phyloP scores from a whole-genome alignment of 2,888 invertebrate species.

The Meiosimyza platycephala region DNA sequence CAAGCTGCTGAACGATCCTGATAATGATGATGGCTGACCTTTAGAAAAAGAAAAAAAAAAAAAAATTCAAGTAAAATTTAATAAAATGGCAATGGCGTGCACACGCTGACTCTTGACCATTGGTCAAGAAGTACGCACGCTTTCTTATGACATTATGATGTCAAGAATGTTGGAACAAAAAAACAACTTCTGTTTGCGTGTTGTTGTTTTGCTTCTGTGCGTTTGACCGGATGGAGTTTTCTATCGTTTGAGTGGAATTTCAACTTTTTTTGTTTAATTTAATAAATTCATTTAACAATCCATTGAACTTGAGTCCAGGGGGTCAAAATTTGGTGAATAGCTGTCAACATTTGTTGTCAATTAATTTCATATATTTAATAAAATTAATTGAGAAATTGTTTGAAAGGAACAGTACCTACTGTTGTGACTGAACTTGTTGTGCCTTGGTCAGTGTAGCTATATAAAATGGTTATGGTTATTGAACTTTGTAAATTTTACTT shows the following conservation, averaged over 20 bases:
- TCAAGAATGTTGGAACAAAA: background rate
- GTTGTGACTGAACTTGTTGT: too few species aligned
- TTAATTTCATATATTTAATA: constrained; percentile 64
- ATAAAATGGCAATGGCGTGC: constrained; percentile 56
- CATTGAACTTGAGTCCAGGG: constrained; percentile 47
- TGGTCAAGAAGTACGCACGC: constrained; percentile 56
- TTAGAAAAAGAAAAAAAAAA: constrained; percentile 29
- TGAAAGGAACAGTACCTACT: too few species aligned
- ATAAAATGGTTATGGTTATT: too few species aligned
- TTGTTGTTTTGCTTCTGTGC: background rate
- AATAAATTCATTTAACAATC: constrained; percentile 43
- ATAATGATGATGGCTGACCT: constrained; percentile 65
- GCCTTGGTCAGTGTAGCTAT: too few species aligned
- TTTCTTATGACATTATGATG: constrained; percentile 29
- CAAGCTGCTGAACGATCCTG: constrained; percentile 54
- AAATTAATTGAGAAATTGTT: constrained; percentile 59
- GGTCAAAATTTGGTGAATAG: constrained; percentile 58
- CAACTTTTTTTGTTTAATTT: background rate
- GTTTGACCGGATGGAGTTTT: background rate
- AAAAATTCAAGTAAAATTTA: constrained; percentile 27
- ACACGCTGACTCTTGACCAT: constrained; percentile 64
- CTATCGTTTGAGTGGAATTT: constrained; percentile 8
- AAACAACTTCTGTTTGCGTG: too few species aligned
- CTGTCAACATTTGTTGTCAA: constrained; percentile 64
- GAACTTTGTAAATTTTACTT: too few species aligned